Base-by-base conservation (phyloP, 2,888 invertebrate species). In the Sphaerophoria rueppellii region DNA sequence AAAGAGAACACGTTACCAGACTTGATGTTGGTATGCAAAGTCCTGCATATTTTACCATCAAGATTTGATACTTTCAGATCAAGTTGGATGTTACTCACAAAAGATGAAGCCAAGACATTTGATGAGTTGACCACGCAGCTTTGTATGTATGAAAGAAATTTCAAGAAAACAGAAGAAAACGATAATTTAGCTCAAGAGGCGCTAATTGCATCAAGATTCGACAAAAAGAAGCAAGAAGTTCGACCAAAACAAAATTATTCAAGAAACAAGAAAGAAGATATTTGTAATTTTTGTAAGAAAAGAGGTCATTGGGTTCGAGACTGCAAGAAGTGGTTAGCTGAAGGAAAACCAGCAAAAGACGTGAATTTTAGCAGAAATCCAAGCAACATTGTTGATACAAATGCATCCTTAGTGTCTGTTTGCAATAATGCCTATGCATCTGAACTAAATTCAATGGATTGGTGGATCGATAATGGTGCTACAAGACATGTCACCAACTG, bases 221-320 rank as follows among this genome's bases (percentile, higher is more conserved):
- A 54, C 9, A 54, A 54, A 54, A 54, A 32, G 7, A 32, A 32
- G 54, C 24, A 24, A 32, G 24, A 32, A 6, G 54, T 32, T 32
- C 54, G 2, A 54, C 54, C 34, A 55, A 54, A 24, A 24, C 24
- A 24, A 24, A 24, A 24, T 24, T 24, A 24, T 24, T 24, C 24
- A 24, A 24, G 37, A 11, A 58, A 58, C 58, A 37, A 40, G 40
- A 37, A 37, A 40, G 16, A 57, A n/a, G 35, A 57, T 0, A 35
- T 35, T 6, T 60, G 16, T 43, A 60, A 43, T 24, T 60, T 40
- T 43, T 60, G 58, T 24, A 60, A 24, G 24, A 24, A 24, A 24
- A 24, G 24, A 24, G 24, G 24, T 24, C 24, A 24, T 24, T 24
- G 24, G 24, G 24, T 24, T 24, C 24, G 24, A 24, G 24, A 24